phyloP scores from a whole-genome alignment of 1,140 invertebrate species.

The Trachymyrmex septentrionalis region DNA sequence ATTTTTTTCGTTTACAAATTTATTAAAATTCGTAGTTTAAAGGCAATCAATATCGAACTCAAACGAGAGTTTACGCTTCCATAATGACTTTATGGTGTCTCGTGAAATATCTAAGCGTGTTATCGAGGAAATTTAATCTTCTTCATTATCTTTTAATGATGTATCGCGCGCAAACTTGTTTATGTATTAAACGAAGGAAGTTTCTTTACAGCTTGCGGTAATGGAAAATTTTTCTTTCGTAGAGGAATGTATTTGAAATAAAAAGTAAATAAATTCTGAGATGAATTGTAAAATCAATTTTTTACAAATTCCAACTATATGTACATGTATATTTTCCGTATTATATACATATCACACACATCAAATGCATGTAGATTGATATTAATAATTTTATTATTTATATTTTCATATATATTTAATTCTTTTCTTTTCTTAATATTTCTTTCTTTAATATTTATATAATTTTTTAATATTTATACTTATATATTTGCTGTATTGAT shows the following conservation, averaged over 20 bases:
- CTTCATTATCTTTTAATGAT: conserved; percentile 69
- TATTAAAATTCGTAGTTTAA: neutral
- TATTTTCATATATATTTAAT: neutral
- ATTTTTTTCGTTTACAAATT: neutral
- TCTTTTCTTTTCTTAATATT: conserved; percentile 13
- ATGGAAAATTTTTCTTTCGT: conserved; percentile 17
- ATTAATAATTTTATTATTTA: neutral
- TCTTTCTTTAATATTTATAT: neutral
- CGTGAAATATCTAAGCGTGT: neutral
- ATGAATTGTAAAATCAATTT: neutral
- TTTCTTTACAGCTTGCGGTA: conserved; percentile 43
- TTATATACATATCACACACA: neutral
- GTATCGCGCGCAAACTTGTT: conserved; percentile 15
- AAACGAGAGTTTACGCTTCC: neutral
- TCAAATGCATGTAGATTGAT: neutral
- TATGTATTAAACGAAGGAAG: conserved; percentile 51
- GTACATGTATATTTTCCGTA: neutral
- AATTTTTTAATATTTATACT: neutral
- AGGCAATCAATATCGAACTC: neutral
- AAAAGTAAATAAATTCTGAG: neutral
- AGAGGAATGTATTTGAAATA: neutral
- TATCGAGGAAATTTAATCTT: conserved; percentile 40
- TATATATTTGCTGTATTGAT: neutral
- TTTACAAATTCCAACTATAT: neutral
- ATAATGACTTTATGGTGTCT: neutral